Percentiles rank a stretch among this genome's conserved stretches.
Conservation (phyloP, 2,113 vertebrate species). For the Chaetodon trifascialis region DNA sequence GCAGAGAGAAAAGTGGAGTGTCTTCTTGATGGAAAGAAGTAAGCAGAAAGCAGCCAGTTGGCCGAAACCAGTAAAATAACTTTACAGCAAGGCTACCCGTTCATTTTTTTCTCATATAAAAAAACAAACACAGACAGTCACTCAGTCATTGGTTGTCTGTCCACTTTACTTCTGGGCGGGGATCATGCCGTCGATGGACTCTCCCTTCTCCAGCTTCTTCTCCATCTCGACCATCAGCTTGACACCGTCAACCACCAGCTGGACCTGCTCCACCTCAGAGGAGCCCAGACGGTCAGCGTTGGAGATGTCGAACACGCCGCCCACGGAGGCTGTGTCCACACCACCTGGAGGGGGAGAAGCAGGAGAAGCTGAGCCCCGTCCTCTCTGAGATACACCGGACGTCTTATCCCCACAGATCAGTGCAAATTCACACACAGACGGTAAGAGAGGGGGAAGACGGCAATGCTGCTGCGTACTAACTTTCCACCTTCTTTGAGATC, state of each 20-base stretch:
- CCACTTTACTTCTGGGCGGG: constrained; percentile 94
- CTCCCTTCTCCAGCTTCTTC: constrained; percentile 96
- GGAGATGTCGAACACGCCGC: constrained; percentile 95
- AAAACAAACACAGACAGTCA: constrained; percentile 70
- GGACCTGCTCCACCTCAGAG: constrained; percentile 95
- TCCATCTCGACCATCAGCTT: constrained; percentile 99
- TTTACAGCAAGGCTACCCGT: constrained; percentile 70
- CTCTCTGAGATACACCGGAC: background rate
- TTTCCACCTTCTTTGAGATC: too few species aligned
- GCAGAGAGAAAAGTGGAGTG: constrained; percentile 66
- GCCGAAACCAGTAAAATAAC: constrained; percentile 61
- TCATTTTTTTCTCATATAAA: constrained; percentile 74
- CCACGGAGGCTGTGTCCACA: constrained; percentile 95
- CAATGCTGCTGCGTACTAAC: too few species aligned
- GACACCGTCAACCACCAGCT: constrained; percentile 97
- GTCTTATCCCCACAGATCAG: background rate
- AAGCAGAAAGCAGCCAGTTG: constrained; percentile 60
- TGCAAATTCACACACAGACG: background rate
- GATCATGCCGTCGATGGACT: constrained; percentile 94
- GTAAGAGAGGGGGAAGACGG: too few species aligned
- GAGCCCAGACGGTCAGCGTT: constrained; percentile 96
- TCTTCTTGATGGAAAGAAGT: constrained; percentile 60
- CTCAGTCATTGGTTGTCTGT: constrained; percentile 61
- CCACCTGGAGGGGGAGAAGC: constrained; percentile 83
- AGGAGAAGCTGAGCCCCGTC: background rate